A percentile compares a stretch with the other conserved stretches of the same genome.
Evolutionary conservation across 1,140 invertebrate species (phyloP).

Genomic region (Radopholus similis): DNA sequence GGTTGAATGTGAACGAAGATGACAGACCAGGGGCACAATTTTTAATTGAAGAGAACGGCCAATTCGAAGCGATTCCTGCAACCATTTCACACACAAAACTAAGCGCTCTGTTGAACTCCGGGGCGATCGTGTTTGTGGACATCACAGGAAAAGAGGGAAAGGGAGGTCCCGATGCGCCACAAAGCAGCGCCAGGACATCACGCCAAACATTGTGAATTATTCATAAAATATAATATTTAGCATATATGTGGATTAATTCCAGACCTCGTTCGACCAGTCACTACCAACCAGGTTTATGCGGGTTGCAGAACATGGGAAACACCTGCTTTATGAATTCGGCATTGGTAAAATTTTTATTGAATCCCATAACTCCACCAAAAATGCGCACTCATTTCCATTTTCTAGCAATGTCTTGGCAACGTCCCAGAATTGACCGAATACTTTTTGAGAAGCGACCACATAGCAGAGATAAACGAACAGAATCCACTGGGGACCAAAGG

Average conservation of each 20-base stretch:
- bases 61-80: conserved; percentile 3
- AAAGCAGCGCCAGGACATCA: not conserved
- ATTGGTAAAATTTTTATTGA: not conserved
- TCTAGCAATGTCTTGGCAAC: conserved; percentile 64
- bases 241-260: not conserved
- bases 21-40: conserved; percentile 26
- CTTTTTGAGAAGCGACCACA: conserved; percentile 64
- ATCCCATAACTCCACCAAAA: not conserved
- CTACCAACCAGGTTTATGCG: conserved; percentile 37
- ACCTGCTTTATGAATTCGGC: conserved; percentile 67
- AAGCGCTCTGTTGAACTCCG: not conserved
- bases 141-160: too few species aligned
- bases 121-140: conserved; percentile 2
- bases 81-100: conserved; percentile 4
- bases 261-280: not conserved
- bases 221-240: not conserved
- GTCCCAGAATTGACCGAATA: conserved; percentile 64
- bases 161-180: too few species aligned
- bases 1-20: conserved; percentile 16
- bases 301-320: conserved; percentile 66
- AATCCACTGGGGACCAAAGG: conserved; percentile 70
- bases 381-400: not conserved
- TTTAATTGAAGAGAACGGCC: conserved; percentile 23
- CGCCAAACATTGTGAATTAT: not conserved
- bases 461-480: conserved; percentile 66